phyloP scores from a whole-genome alignment of 2,888 invertebrate genomes.

The Pachycephus smyrnensis region DNA sequence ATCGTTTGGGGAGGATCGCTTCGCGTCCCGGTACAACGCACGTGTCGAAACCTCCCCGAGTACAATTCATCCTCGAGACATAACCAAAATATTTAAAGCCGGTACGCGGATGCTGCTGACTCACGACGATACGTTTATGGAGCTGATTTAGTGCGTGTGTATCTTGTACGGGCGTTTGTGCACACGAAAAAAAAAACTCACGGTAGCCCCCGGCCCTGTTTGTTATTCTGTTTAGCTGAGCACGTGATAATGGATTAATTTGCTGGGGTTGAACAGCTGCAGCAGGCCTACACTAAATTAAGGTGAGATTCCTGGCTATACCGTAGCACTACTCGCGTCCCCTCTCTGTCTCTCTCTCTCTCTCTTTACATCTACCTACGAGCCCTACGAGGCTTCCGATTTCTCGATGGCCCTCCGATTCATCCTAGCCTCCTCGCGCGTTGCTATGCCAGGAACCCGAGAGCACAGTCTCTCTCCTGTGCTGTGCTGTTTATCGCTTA shows the following conservation, averaged over 20 bases:
- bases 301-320: conserved; percentile 40
- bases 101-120: conserved; percentile 10
- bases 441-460: background rate
- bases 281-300: conserved; percentile 45
- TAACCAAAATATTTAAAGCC: conserved; percentile 24
- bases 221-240: conserved; percentile 31
- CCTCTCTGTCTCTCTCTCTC: background rate
- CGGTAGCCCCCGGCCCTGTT: conserved; percentile 6
- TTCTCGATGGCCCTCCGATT: background rate
- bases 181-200: background rate
- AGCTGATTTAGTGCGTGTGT: conserved; percentile 27
- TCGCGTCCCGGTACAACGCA: conserved; percentile 19
- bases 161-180: conserved; percentile 4
- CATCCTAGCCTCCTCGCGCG: background rate
- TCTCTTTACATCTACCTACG: background rate
- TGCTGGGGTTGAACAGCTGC: conserved; percentile 27
- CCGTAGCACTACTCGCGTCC: background rate
- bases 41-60: conserved; percentile 23
- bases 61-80: conserved; percentile 3
- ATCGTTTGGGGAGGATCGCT: conserved; percentile 29
- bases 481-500: background rate
- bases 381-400: background rate
- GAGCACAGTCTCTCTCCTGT: background rate
- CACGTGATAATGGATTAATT: conserved; percentile 50
- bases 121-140: conserved; percentile 22